A percentile compares a stretch with the other conserved stretches of the same genome.
phyloP scores from a whole-genome alignment of 2,888 invertebrate species.

The Eupithecia insigniata region DNA sequence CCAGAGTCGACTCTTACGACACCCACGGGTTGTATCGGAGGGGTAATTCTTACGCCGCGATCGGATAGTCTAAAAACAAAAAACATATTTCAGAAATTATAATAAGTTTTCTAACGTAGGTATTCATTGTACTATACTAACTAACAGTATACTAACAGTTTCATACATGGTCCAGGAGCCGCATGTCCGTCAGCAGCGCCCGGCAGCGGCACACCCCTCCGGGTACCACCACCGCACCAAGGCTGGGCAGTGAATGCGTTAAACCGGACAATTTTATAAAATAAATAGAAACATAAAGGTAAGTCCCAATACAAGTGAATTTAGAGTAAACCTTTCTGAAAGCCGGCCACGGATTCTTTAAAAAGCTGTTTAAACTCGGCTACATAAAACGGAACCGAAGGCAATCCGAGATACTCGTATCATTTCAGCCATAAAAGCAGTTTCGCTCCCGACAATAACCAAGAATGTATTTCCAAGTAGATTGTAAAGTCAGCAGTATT shows the following conservation, averaged over 20 bases:
- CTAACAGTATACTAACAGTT: no score
- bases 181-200: no score
- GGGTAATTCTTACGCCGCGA: background rate
- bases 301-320: background rate
- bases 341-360: background rate
- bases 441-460: slow-evolving; percentile 27
- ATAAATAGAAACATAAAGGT: background rate
- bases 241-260: no score
- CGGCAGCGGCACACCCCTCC: no score
- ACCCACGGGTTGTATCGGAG: background rate
- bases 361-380: slow-evolving; percentile 1
- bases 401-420: slow-evolving; percentile 14
- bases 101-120: background rate
- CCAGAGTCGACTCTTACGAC: background rate
- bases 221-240: no score
- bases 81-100: background rate
- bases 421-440: slow-evolving; percentile 20
- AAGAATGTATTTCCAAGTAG: slow-evolving; percentile 35
- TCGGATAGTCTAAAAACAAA: background rate
- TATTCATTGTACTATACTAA: no score
- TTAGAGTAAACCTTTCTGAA: background rate
- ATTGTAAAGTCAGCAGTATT: slow-evolving; percentile 51
- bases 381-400: background rate
- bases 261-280: background rate
- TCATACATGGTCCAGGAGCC: no score